Base-by-base conservation (phyloP, 1,140 invertebrate species). In the Drosophila equinoxialis region DNA sequence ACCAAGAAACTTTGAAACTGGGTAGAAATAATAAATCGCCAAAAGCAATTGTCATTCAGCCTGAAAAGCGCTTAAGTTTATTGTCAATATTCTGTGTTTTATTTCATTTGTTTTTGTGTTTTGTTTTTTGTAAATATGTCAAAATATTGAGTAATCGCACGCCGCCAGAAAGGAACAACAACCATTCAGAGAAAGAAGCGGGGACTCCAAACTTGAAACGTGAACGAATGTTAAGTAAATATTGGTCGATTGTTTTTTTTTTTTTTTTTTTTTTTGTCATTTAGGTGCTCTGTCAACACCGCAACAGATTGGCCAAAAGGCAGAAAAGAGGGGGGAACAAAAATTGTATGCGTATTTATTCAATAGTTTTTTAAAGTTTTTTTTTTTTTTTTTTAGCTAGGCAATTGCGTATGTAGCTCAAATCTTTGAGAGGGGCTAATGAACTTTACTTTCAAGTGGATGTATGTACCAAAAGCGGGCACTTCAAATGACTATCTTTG, bases 101-200 rank as follows among this genome's bases (percentile, higher is more conserved):
- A 30, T 30, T 30, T 6, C 30, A 30, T 30, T 30, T 30, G 5
- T 30, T 30, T 30, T 30, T 30, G 26, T 23, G 26, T 4, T 30
- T 30, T 30, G 26, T 30, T 65, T 63, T 73, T 60, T 48, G 48
- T 71, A 30, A 30, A 84, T 79, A 89, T 89, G 84, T 89, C 85
- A 90, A 89, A 89, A 89, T 84, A 89, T 90, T 89, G 84, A 89
- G 84, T 89, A 89, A 89, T 89, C 84, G 68, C 80, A 61, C 58
- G 54, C 63, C 42, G 33, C 60, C 57, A 37, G 61, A 30, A 35
- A 48, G 45, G 45, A 51, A 51, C 45, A 51, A 51, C 45, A 51
- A 51, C 17, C 5, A 23, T 20, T 51, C 10, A 23, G 8, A 30
- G 30, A 30, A 57, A 74, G 71, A 77, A 68, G 81, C 78, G 69